Base-by-base conservation (phyloP, 2,797 vertebrate species). In the Myotis vivesi region DNA sequence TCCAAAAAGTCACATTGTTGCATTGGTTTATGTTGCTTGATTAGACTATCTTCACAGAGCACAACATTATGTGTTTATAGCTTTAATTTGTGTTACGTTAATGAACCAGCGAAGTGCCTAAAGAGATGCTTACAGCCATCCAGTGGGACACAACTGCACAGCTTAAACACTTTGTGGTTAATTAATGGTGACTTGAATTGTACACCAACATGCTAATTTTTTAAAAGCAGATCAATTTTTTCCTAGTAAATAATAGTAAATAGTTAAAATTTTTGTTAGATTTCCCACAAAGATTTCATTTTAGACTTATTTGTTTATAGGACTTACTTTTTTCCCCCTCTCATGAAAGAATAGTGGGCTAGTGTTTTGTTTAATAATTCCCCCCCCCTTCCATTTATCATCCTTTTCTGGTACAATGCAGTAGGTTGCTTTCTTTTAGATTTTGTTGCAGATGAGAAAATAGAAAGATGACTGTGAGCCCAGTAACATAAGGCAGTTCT, bases 41-140 rank as follows among this genome's bases (percentile, higher is more conserved):
- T 72, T 95, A 97, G 95, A 92, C 97, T 97, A 36, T 97, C 97
- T 97, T 97, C 89, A 97, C 95, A 98, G 97, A 98, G 98, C 98
- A 98, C 98, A 98, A 98, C 94, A 89, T 97, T 94, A 91, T 96
- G 96, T 98, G 97, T 98, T 98, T 98, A 97, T 98, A 98, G 98
- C 98, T 98, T 98, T 98, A 98, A 97, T 98, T 98, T 98, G 96
- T 97, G 97, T 98, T 98, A 55, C 96, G 97, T 98, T 97, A 97
- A 95, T 88, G 97, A 98, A 98, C 97, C 98, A 98, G 98, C 96
- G 94, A 98, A 98, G 98, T 98, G 98, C 98, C 98, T 98, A 95
- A 98, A 98, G 97, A 98, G 97, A 98, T 96, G 96, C 97, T 98
- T 88, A 97, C 97, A 93, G 85, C 94, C 91, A 97, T 95, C 95